phyloP scores from a whole-genome alignment of 2,888 invertebrate species.

The Leptopterna dolabrata region DNA sequence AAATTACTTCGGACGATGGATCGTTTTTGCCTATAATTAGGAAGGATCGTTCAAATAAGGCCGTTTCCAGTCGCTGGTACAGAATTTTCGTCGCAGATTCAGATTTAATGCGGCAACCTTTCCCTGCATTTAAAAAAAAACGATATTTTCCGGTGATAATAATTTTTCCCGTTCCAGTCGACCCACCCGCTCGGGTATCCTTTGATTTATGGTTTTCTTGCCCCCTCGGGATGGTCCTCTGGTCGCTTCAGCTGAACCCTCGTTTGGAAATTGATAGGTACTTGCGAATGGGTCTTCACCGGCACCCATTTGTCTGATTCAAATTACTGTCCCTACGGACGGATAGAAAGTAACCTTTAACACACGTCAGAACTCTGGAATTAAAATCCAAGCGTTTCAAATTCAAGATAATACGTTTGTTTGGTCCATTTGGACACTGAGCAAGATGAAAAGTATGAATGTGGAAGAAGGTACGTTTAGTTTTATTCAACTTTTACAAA shows the following conservation, averaged over 20 bases:
- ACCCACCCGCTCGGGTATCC: not conserved
- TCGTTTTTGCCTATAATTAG: too few species aligned
- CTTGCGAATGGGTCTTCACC: not conserved
- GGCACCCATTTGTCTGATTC: constrained; percentile 22
- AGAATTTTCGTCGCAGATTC: not conserved
- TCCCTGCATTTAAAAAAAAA: not conserved
- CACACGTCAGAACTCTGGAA: too few species aligned
- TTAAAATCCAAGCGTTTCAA: too few species aligned
- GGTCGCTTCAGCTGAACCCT: not conserved
- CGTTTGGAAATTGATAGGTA: constrained; percentile 42
- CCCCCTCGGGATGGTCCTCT: not conserved
- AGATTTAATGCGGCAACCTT: not conserved
- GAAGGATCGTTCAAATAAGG: too few species aligned
- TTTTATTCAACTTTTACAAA: too few species aligned
- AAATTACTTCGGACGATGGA: too few species aligned
- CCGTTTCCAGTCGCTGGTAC: not conserved
- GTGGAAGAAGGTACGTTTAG: too few species aligned
- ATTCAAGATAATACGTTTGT: too few species aligned
- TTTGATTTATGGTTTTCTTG: constrained; percentile 9
- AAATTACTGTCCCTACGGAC: constrained; percentile 1
- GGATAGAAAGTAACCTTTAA: too few species aligned
- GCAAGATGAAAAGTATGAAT: too few species aligned
- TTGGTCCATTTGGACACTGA: too few species aligned
- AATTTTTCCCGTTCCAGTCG: not conserved
- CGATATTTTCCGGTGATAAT: not conserved